Evolutionary conservation across 2,888 invertebrate genomes (phyloP).

Genomic region (Hipparchia semele): DNA sequence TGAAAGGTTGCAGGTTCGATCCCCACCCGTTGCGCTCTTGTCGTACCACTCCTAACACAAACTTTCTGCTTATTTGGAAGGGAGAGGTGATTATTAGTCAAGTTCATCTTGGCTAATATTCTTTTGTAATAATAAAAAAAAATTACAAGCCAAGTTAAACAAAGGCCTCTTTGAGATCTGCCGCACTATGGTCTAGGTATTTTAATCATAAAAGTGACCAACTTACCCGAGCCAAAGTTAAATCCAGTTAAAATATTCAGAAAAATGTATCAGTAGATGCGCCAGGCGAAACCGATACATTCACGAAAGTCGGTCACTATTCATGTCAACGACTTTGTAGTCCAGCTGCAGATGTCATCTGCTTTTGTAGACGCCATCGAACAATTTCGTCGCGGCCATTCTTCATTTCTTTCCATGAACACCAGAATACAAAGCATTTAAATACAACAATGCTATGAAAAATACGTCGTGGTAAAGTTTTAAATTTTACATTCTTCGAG

Average conservation of each 20-base stretch:
- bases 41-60: too few relatives aligned
- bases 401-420: constrained; percentile 11
- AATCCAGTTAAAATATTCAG: constrained; percentile 26
- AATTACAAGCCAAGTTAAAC: too few relatives aligned
- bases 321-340: constrained; percentile 21
- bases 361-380: constrained; percentile 15
- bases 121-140: too few relatives aligned
- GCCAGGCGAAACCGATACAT: constrained; percentile 4
- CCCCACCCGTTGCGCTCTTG: too few relatives aligned
- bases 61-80: too few relatives aligned
- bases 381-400: constrained; percentile 7
- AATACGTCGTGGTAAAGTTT: not conserved
- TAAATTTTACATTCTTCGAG: not conserved
- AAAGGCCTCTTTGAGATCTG: too few relatives aligned
- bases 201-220: too few relatives aligned
- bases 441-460: not conserved
- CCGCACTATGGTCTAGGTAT: too few relatives aligned
- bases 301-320: constrained; percentile 20
- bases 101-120: too few relatives aligned
- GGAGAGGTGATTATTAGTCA: too few relatives aligned
- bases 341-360: constrained; percentile 10
- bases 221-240: not conserved
- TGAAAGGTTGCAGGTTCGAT: too few relatives aligned
- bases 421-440: not conserved
- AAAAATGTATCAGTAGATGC: not conserved